Conservation (phyloP, 1,140 invertebrate species). For the Ericerus pela region DNA sequence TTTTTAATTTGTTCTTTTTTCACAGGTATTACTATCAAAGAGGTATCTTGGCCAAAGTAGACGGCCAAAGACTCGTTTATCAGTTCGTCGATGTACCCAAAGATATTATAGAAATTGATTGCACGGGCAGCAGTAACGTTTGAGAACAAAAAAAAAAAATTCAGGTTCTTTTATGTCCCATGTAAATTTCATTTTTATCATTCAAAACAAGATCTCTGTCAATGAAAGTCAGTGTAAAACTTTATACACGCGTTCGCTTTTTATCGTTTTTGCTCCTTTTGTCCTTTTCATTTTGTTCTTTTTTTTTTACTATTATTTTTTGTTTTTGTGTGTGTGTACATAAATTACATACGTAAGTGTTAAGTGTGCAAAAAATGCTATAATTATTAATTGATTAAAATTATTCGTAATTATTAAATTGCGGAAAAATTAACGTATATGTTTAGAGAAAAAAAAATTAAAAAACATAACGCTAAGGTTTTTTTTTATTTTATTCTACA, state of each 20-base stretch:
- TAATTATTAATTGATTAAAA: too few species aligned
- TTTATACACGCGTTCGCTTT: conserved; percentile 3
- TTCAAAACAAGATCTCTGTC: conserved; percentile 10
- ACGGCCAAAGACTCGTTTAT: conserved; percentile 95
- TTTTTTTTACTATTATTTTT: background rate
- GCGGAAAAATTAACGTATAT: too few species aligned
- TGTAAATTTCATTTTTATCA: background rate
- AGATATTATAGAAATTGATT: conserved; percentile 95
- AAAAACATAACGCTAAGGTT: background rate
- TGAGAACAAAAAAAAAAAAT: background rate
- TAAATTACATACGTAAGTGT: conserved; percentile 9
- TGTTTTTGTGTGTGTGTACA: background rate
- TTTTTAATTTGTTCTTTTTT: background rate
- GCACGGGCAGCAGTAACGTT: conserved; percentile 41
- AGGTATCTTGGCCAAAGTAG: conserved; percentile 96
- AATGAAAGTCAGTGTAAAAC: background rate
- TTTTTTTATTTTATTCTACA: conserved; percentile 9
- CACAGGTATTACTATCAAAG: conserved; percentile 94
- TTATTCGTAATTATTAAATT: too few species aligned
- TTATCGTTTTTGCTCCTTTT: background rate
- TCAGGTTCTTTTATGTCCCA: too few species aligned
- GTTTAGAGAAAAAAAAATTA: too few species aligned
- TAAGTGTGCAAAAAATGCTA: background rate
- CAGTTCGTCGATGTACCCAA: conserved; percentile 99
- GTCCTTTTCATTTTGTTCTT: background rate